Percentiles rank a stretch among this genome's conserved stretches.
These are phyloP conservation scores for Manis crassicaudata DNA, from an alignment of 2,797 vertebrate genomes.

Conservation along the genomic window DNA sequence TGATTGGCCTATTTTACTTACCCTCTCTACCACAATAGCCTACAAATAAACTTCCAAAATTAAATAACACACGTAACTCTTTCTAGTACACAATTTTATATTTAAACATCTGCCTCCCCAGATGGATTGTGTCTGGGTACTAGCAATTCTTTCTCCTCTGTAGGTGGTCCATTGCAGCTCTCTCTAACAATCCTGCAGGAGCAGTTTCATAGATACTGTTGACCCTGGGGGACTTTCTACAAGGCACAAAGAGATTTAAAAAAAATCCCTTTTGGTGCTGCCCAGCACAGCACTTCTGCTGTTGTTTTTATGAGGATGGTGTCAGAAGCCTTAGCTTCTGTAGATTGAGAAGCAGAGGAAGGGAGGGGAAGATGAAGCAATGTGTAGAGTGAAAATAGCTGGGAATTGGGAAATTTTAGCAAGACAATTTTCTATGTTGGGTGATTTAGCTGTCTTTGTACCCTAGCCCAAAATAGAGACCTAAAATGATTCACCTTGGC, in stretches of 20 bases:
- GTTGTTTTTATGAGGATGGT: background rate
- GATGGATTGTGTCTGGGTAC: background rate
- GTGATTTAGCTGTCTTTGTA: background rate
- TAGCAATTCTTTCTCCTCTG: background rate
- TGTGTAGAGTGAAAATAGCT: background rate
- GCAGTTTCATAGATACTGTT: background rate
- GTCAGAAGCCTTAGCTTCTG: background rate
- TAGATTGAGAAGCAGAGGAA: slow-evolving; percentile 5
- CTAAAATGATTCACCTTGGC: slow-evolving; percentile 20
- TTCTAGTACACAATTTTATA: background rate
- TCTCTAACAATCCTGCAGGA: background rate
- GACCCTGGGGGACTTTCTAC: background rate
- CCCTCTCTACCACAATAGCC: background rate
- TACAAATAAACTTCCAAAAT: slow-evolving; percentile 2
- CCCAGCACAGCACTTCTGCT: background rate
- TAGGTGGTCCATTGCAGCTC: background rate
- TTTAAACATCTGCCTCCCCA: background rate
- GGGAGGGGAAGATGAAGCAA: background rate
- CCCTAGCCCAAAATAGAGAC: background rate
- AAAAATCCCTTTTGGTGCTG: background rate
- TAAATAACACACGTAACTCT: background rate
- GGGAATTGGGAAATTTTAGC: background rate
- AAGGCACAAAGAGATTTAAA: background rate
- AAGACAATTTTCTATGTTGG: background rate
- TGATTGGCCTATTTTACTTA: background rate